These are phyloP conservation scores for Sweltsa coloradensis DNA, from an alignment of 1,140 invertebrate species.

Conservation along the genomic window DNA sequence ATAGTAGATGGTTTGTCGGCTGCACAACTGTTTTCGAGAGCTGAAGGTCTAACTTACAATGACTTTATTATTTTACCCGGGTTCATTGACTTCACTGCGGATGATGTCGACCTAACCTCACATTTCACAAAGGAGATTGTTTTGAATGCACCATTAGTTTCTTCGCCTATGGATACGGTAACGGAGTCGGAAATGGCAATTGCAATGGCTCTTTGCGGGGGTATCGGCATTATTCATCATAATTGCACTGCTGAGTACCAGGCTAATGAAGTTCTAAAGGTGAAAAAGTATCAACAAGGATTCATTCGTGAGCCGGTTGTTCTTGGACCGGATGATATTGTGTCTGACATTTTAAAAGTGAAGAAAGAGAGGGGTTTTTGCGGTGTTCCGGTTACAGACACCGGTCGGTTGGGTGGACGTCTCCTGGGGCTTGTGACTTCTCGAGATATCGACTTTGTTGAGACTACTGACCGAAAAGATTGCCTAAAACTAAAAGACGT, in stretches of 20 bases:
- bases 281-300: slow-evolving; percentile 99
- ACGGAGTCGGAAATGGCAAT: slow-evolving; percentile 99
- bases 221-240: slow-evolving; percentile 97
- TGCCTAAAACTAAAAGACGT: slow-evolving; percentile 39
- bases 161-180: slow-evolving; percentile 99
- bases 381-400: slow-evolving; percentile 91
- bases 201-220: slow-evolving; percentile 93
- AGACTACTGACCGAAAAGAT: background rate
- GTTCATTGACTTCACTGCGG: slow-evolving; percentile 90
- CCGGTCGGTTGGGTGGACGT: slow-evolving; percentile 84
- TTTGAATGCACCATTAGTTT: slow-evolving; percentile 87
- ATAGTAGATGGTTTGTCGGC: slow-evolving; percentile 60
- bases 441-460: slow-evolving; percentile 90
- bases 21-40: slow-evolving; percentile 67
- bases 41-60: slow-evolving; percentile 85
- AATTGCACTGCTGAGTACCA: slow-evolving; percentile 94
- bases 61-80: slow-evolving; percentile 97
- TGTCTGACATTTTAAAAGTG: slow-evolving; percentile 77
- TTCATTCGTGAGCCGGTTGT: slow-evolving; percentile 95
- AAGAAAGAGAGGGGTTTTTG: slow-evolving; percentile 93
- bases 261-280: slow-evolving; percentile 92
- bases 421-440: slow-evolving; percentile 96
- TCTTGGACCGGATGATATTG: slow-evolving; percentile 70
- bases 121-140: slow-evolving; percentile 81
- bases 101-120: slow-evolving; percentile 85